These are phyloP conservation scores for Diaphora mendica DNA, from an alignment of 2,888 invertebrate genomes.

Conservation along the genomic window DNA sequence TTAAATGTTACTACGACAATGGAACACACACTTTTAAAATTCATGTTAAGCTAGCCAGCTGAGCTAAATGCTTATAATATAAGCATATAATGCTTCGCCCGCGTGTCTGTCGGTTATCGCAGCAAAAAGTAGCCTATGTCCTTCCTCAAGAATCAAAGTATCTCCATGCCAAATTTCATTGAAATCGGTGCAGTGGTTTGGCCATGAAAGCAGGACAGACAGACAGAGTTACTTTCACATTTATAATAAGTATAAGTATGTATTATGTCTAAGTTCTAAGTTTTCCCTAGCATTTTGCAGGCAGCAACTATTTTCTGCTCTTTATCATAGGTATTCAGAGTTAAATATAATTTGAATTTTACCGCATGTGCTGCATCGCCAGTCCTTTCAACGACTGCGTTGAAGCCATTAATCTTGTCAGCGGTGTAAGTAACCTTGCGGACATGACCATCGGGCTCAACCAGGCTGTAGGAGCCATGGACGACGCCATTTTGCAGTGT, in stretches of 20 bases:
- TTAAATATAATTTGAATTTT: slow-evolving; percentile 36
- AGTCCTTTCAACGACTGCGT: slow-evolving; percentile 83
- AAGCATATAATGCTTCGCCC: no score
- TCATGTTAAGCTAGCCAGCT: not conserved
- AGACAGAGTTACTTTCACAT: no score
- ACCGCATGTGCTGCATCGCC: slow-evolving; percentile 77
- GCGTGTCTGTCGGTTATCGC: no score
- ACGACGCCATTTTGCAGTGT: slow-evolving; percentile 84
- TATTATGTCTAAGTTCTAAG: no score
- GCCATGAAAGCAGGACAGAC: no score
- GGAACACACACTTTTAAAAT: not conserved
- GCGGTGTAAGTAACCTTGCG: slow-evolving; percentile 85
- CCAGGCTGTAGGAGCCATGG: slow-evolving; percentile 84
- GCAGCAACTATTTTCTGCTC: not conserved
- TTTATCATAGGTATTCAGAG: not conserved
- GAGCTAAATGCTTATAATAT: no score
- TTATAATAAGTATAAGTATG: no score
- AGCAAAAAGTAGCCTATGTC: no score
- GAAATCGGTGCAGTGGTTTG: no score
- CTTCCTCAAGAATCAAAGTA: no score
- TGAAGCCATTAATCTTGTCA: slow-evolving; percentile 83
- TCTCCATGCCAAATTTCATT: no score
- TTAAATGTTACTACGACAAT: no score
- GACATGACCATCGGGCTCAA: slow-evolving; percentile 83
- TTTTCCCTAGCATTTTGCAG: not conserved